Percentiles rank a stretch among this genome's conserved stretches.
Conservation (phyloP, 2,888 invertebrate species). For the Icerya purchasi region DNA sequence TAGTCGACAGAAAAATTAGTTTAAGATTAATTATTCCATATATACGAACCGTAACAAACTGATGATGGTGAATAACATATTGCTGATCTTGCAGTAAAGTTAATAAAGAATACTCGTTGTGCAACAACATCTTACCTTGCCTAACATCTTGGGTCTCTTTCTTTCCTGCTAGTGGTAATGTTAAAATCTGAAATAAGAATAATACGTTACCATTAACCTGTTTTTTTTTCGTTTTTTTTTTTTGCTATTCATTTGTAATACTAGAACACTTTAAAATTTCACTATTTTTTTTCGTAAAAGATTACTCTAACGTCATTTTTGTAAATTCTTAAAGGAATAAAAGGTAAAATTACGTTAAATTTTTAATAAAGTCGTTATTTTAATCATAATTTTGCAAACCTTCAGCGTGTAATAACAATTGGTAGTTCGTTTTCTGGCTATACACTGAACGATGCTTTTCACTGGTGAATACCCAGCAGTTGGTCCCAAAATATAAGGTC, state of each 20-base stretch:
- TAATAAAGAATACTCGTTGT: constrained; percentile 51
- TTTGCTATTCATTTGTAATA: too few relatives aligned
- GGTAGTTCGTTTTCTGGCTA: constrained; percentile 45
- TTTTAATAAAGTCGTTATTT: constrained; percentile 27
- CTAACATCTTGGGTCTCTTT: constrained; percentile 47
- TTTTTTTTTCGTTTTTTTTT: too few relatives aligned
- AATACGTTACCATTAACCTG: too few relatives aligned
- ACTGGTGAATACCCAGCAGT: constrained; percentile 50
- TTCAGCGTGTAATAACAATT: constrained; percentile 49
- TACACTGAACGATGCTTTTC: constrained; percentile 50
- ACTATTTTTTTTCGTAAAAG: too few relatives aligned
- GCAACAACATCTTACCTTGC: constrained; percentile 55
- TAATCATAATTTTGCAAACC: constrained; percentile 24
- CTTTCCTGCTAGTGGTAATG: constrained; percentile 22
- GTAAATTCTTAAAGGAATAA: too few relatives aligned
- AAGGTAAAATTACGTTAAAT: background rate
- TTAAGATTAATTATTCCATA: too few relatives aligned
- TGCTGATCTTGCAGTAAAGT: constrained; percentile 43
- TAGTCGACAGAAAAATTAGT: too few relatives aligned
- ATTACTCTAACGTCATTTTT: too few relatives aligned
- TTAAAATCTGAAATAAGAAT: too few relatives aligned
- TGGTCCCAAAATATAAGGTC: constrained; percentile 45
- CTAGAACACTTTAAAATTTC: too few relatives aligned
- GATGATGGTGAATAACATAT: constrained; percentile 55
- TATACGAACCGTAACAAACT: constrained; percentile 41